phyloP scores from a whole-genome alignment of 2,113 vertebrate species.

The Ancistrus triradiatus region DNA sequence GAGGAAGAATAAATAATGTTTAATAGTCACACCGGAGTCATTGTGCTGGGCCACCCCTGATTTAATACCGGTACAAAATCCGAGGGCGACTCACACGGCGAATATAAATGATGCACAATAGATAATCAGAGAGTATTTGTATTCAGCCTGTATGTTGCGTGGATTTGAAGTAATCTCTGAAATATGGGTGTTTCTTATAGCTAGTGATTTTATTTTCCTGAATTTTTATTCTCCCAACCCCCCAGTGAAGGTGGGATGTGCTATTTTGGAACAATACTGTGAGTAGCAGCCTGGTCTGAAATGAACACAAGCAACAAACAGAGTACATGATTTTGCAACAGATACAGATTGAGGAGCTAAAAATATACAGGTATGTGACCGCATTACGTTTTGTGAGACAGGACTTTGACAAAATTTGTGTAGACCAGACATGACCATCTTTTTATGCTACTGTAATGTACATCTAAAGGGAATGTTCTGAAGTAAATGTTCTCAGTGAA shows the following conservation, averaged over 20 bases:
- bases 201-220: not conserved
- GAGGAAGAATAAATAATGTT: conserved; percentile 27
- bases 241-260: not conserved
- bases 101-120: conserved; percentile 21
- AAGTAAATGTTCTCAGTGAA: too few species aligned
- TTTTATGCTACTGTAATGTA: too few species aligned
- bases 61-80: conserved; percentile 23
- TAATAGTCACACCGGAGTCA: conserved; percentile 14
- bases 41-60: conserved; percentile 18
- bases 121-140: conserved; percentile 23
- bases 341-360: too few species aligned
- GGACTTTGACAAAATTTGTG: too few species aligned
- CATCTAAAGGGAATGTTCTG: too few species aligned
- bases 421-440: too few species aligned
- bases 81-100: not conserved
- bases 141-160: conserved; percentile 6
- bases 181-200: conserved; percentile 7
- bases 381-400: too few species aligned
- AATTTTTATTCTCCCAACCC: too few species aligned
- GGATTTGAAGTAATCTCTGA: not conserved
- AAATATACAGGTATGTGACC: too few species aligned
- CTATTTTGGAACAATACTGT: not conserved
- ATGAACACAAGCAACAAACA: not conserved
- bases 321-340: not conserved
- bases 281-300: not conserved